Base-by-base conservation (phyloP, 2,797 vertebrate species). In the Antrozous pallidus region DNA sequence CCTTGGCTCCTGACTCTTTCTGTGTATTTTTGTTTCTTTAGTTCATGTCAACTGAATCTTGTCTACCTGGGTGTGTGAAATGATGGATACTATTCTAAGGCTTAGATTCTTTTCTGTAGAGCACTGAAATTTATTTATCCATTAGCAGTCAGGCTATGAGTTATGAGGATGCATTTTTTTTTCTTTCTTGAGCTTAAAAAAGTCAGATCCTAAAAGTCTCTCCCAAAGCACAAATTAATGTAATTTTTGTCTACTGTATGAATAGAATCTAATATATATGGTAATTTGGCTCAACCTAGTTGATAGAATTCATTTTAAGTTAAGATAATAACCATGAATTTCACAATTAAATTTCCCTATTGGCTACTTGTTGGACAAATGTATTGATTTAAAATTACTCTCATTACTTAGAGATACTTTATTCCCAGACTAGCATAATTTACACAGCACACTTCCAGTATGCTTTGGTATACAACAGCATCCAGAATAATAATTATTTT, bases 311-410 rank as follows among this genome's bases (percentile, higher is more conserved):
- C 47, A 69, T 67, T 51, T 86, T 91, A 94, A 49, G 16, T 78
- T 71, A 82, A 63, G 54, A 88, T 82, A 88, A 88, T 91, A 95
- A 88, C 31, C 33, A 74, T 73, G 12, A 54, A n/a, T 87, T 94
- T 94, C 17, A 96, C 38, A 92, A 80, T 87, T 91, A 94, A 91
- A 94, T 90, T 87, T 83, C 42, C 36, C 42, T 78, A 54, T 87
- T 96, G 65, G 61, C 31, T 93, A 81, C 28, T 95, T 95, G 31
- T 71, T 95, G 80, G 61, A 90, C 51, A 97, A 97, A 89, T 63
- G 2, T 88, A 95, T 91, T 91, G 85, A 96, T 97, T 97, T 97
- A 88, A 96, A 97, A 95, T 95, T 96, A 93, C 1, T 67, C 16
- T 94, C 78, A 42, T 80, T 96, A 96, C 42, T 96, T 96, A 91